Conservation (phyloP, 1,140 invertebrate genomes). For the Bombyx mandarina region DNA sequence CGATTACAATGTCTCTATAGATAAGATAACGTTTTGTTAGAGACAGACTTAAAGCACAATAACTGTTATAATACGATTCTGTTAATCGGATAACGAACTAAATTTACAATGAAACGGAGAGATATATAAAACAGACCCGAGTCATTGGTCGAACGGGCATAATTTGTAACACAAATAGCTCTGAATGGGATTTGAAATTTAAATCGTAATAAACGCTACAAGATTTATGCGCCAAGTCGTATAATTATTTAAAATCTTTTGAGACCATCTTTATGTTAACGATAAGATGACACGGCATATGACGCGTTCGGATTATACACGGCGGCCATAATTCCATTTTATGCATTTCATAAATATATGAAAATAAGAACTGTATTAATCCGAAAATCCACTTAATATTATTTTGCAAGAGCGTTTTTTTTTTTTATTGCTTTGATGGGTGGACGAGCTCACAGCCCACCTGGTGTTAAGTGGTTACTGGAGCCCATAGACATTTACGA, state of each 20-base stretch:
- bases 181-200: conserved; percentile 6
- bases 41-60: conserved; percentile 3
- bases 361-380: no score
- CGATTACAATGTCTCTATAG: neutral
- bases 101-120: conserved; percentile 3
- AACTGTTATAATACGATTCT: conserved; percentile 6
- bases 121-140: conserved; percentile 2
- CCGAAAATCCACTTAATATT: no score
- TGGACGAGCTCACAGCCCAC: no score
- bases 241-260: conserved; percentile 7
- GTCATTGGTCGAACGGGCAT: conserved; percentile 4
- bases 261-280: neutral
- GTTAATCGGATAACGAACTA: conserved; percentile 3
- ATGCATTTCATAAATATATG: no score
- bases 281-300: neutral
- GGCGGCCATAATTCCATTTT: no score
- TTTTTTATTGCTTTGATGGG: neutral
- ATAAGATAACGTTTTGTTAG: conserved; percentile 5
- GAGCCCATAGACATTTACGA: no score
- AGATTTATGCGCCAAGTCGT: conserved; percentile 3
- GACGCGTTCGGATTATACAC: neutral
- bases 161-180: conserved; percentile 4
- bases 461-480: no score
- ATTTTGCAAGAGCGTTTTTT: neutral
- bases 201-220: conserved; percentile 2